These are phyloP conservation scores for Acrossocheilus fasciatus DNA, from an alignment of 2,797 vertebrate genomes.

Conservation along the genomic window DNA sequence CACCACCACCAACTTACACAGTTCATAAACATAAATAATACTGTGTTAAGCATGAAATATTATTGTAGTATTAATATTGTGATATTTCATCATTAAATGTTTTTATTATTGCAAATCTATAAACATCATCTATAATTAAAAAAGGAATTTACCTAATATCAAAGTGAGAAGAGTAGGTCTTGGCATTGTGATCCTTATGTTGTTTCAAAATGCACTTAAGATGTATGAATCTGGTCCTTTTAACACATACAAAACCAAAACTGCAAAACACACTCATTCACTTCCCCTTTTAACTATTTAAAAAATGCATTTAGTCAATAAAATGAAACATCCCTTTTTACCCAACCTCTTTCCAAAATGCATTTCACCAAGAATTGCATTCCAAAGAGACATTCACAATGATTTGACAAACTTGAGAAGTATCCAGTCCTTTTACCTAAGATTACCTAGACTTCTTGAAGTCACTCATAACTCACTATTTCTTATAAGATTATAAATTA, in stretches of 20 bases:
- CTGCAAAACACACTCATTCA: not conserved
- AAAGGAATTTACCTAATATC: constrained; percentile 23
- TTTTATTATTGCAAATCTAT: not conserved
- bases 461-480: not conserved
- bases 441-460: not conserved
- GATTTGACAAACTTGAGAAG: not conserved
- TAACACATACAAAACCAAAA: not conserved
- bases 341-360: not conserved
- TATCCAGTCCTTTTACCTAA: not conserved
- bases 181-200: constrained; percentile 7
- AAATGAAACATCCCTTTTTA: not conserved
- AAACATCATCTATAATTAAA: not conserved
- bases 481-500: not conserved
- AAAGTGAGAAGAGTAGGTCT: not conserved
- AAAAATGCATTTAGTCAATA: not conserved
- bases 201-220: not conserved
- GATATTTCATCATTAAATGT: not conserved
- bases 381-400: not conserved
- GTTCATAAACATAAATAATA: not conserved
- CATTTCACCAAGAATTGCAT: not conserved
- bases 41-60: not conserved
- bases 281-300: not conserved
- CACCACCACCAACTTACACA: not conserved
- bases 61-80: not conserved
- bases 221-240: not conserved